Conservation (phyloP, 2,888 invertebrate species). For the Dryocosmus kuriphilus region DNA sequence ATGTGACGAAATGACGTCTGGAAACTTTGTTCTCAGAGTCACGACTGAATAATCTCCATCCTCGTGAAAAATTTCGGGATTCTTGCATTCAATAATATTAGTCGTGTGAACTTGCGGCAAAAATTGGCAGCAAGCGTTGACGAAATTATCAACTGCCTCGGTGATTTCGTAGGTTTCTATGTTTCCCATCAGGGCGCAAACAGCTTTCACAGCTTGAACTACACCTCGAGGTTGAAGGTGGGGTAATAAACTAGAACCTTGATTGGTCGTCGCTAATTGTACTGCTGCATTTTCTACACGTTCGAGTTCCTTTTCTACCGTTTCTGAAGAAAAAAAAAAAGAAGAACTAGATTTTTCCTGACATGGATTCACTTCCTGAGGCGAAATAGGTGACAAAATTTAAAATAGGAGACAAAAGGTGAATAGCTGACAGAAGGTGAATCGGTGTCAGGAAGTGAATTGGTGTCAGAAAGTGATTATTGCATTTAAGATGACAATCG, state of each 20-base stretch:
- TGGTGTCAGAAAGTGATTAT: too few relatives aligned
- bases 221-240: slow-evolving; percentile 85
- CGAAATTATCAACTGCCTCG: slow-evolving; percentile 85
- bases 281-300: slow-evolving; percentile 84
- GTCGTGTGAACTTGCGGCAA: slow-evolving; percentile 74
- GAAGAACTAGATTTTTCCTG: background rate
- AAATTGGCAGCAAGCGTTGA: slow-evolving; percentile 81
- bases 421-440: too few relatives aligned
- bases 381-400: too few relatives aligned
- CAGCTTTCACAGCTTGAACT: slow-evolving; percentile 94
- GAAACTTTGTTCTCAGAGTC: slow-evolving; percentile 79
- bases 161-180: slow-evolving; percentile 94
- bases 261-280: slow-evolving; percentile 72
- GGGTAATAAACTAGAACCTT: slow-evolving; percentile 72
- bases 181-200: slow-evolving; percentile 92
- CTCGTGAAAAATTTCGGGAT: slow-evolving; percentile 84
- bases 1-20: slow-evolving; percentile 82
- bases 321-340: slow-evolving; percentile 78
- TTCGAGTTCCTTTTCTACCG: slow-evolving; percentile 89
- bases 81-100: slow-evolving; percentile 76
- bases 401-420: too few relatives aligned
- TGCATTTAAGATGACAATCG: too few relatives aligned
- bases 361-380: too few relatives aligned
- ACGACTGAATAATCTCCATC: slow-evolving; percentile 86
- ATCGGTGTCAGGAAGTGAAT: too few relatives aligned